Percentiles rank a stretch among this genome's conserved stretches.
Evolutionary conservation across 1,140 invertebrate genomes (phyloP).

Genomic region (Conus ventricosus): DNA sequence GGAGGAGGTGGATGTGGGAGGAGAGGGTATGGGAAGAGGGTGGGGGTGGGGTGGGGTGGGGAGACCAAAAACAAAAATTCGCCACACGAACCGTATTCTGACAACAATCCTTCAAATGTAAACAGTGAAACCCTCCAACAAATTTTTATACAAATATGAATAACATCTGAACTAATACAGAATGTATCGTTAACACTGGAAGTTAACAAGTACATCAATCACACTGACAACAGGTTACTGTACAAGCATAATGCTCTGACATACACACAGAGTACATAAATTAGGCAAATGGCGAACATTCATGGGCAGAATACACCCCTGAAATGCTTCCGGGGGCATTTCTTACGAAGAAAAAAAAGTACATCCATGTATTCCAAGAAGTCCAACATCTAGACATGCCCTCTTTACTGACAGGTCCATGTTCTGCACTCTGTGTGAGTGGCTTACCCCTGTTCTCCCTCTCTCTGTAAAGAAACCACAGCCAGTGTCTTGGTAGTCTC

Average conservation of each 20-base stretch:
- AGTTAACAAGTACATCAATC: slow-evolving; percentile 3
- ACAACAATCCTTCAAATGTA: not conserved
- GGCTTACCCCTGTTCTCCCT: not conserved
- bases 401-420: not conserved
- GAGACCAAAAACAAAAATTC: not conserved
- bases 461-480: not conserved
- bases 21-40: too few relatives aligned
- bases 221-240: not conserved
- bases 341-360: not conserved
- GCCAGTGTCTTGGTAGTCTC: not conserved
- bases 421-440: not conserved
- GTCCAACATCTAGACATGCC: not conserved
- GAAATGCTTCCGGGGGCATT: not conserved
- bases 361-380: not conserved
- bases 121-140: not conserved
- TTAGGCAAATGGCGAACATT: not conserved
- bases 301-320: not conserved
- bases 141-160: slow-evolving; percentile 8
- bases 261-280: not conserved
- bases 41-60: not conserved
- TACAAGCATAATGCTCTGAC: not conserved
- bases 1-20: too few relatives aligned
- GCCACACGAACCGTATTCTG: not conserved
- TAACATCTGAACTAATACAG: not conserved
- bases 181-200: not conserved